These are phyloP conservation scores for Amphipoea oculea DNA, from an alignment of 2,888 invertebrate species.

Conservation along the genomic window DNA sequence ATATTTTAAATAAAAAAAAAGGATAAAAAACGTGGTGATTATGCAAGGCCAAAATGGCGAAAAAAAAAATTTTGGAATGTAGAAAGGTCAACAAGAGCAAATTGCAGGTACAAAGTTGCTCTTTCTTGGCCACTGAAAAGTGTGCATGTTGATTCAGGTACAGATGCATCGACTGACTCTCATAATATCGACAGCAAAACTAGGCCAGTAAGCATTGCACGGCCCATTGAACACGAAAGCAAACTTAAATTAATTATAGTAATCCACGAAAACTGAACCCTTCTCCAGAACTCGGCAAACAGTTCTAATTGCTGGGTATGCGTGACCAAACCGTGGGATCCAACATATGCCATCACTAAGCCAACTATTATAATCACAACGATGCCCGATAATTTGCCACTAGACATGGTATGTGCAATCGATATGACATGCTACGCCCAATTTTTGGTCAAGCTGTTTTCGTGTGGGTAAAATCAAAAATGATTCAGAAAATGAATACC, in stretches of 20 bases:
- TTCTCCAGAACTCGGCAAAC: constrained; percentile 53
- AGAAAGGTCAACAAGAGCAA: background rate
- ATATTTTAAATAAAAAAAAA: too few species aligned
- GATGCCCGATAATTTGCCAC: constrained; percentile 68
- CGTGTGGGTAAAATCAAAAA: background rate
- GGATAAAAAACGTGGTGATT: background rate
- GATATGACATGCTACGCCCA: constrained; percentile 59
- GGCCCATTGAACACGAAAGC: constrained; percentile 12
- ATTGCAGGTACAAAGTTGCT: background rate
- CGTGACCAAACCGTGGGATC: constrained; percentile 74
- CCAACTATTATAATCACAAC: constrained; percentile 67
- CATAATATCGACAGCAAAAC: background rate
- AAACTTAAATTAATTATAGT: constrained; percentile 43
- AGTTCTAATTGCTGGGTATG: constrained; percentile 59
- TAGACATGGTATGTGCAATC: constrained; percentile 63
- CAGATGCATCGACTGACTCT: background rate
- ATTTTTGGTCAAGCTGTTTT: constrained; percentile 16
- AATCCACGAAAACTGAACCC: constrained; percentile 45
- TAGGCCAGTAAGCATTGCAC: background rate
- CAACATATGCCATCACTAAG: constrained; percentile 67
- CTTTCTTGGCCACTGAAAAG: background rate
- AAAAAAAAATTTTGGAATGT: background rate
- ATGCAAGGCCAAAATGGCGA: too few species aligned
- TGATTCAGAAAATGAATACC: background rate
- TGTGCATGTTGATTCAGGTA: too few species aligned